Evolutionary conservation across 2,113 vertebrate species (phyloP).

Genomic region (Mormyrus iriodes): DNA sequence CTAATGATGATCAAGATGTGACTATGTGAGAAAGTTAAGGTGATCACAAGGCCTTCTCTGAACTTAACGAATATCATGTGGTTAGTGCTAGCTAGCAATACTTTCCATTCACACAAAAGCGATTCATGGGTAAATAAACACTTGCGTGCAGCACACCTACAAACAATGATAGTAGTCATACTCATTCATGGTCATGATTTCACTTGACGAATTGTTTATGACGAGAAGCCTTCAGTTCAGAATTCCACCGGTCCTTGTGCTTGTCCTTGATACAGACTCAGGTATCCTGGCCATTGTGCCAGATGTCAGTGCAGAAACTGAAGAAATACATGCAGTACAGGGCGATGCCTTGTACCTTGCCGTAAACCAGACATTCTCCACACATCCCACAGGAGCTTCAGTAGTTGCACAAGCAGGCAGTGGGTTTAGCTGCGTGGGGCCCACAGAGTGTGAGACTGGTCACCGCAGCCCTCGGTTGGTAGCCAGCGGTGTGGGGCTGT

Average conservation of each 20-base stretch:
- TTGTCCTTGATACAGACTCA: constrained; percentile 42
- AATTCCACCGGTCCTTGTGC: constrained; percentile 55
- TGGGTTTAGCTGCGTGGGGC: constrained; percentile 29
- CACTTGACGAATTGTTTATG: constrained; percentile 44
- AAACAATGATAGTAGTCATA: constrained; percentile 36
- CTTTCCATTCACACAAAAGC: not conserved
- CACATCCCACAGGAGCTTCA: not conserved
- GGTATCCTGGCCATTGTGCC: constrained; percentile 16
- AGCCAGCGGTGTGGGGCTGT: constrained; percentile 24
- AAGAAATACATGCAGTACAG: constrained; percentile 5
- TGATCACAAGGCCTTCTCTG: not conserved
- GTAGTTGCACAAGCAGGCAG: not conserved
- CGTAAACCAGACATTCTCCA: not conserved
- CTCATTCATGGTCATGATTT: constrained; percentile 36
- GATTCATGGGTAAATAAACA: constrained; percentile 35
- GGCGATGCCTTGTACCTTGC: not conserved
- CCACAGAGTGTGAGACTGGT: constrained; percentile 38
- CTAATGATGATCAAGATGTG: not conserved
- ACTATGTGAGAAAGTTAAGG: not conserved
- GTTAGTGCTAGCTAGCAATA: constrained; percentile 4
- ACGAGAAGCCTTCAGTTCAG: constrained; percentile 28
- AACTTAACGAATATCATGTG: not conserved
- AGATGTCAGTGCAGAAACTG: not conserved
- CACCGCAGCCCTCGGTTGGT: not conserved
- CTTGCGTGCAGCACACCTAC: constrained; percentile 37